Percentiles rank a stretch among this genome's conserved stretches.
These are phyloP conservation scores for Hipposideros armiger DNA, from an alignment of 2,113 vertebrate genomes.

Conservation along the genomic window DNA sequence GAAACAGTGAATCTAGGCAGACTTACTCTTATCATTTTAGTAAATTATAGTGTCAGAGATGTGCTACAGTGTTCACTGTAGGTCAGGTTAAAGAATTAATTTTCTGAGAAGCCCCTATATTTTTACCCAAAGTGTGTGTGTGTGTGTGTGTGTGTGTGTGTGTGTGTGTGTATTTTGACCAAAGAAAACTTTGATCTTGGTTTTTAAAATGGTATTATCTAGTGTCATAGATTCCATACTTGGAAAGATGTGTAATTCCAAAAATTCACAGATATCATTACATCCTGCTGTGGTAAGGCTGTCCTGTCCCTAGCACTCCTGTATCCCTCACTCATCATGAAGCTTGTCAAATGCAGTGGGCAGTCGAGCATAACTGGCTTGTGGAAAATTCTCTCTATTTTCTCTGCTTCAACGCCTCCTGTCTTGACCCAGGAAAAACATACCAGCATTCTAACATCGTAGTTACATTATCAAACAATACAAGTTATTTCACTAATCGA, in stretches of 20 bases:
- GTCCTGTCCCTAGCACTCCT: background rate
- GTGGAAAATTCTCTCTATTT: conserved; percentile 1
- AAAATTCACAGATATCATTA: background rate
- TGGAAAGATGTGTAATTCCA: background rate
- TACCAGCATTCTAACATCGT: conserved; percentile 9
- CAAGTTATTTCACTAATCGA: background rate
- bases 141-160: too few species aligned
- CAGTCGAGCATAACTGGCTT: conserved; percentile 34
- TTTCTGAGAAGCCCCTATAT: background rate
- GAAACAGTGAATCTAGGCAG: background rate
- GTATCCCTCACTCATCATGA: background rate
- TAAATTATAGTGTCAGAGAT: background rate
- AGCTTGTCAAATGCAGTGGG: conserved; percentile 44
- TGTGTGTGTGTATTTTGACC: too few species aligned
- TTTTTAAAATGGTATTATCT: background rate
- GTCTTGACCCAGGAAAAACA: conserved; percentile 53
- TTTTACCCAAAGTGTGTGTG: background rate
- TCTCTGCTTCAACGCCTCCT: conserved; percentile 60
- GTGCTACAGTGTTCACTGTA: background rate
- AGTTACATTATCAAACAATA: conserved; percentile 17
- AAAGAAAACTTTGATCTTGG: background rate
- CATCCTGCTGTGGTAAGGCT: too few species aligned
- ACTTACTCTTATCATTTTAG: background rate
- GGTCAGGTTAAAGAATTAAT: background rate
- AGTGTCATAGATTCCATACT: background rate